Percentiles rank a stretch among this genome's conserved stretches.
Conservation (phyloP, 2,113 vertebrate species). For the Corythoichthys haematopterus region DNA sequence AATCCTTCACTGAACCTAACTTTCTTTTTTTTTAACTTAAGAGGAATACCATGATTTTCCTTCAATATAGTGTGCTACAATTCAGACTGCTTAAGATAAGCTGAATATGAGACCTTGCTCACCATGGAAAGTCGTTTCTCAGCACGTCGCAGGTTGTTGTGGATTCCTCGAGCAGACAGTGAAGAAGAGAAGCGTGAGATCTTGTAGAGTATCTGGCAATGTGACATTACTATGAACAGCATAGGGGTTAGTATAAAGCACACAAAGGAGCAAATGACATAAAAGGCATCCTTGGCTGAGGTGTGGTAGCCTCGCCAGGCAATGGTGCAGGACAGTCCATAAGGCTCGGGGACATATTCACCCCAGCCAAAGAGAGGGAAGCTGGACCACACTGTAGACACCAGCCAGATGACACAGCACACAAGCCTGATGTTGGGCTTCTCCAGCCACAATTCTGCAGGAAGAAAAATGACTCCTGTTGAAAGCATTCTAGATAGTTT, state of each 20-base stretch:
- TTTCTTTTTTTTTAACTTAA: no score
- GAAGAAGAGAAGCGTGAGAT: constrained; percentile 47
- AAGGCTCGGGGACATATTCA: constrained; percentile 64
- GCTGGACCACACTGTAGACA: constrained; percentile 56
- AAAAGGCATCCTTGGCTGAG: constrained; percentile 60
- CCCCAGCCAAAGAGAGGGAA: constrained; percentile 69
- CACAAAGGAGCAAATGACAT: constrained; percentile 65
- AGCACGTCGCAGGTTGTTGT: constrained; percentile 41
- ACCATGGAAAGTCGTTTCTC: constrained; percentile 61
- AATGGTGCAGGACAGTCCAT: constrained; percentile 67
- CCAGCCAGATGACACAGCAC: constrained; percentile 53
- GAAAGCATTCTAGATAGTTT: not conserved
- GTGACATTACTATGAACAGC: constrained; percentile 59
- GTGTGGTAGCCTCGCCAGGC: constrained; percentile 65
- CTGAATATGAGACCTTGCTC: constrained; percentile 8
- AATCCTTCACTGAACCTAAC: no score
- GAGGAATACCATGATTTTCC: no score
- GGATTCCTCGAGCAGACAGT: constrained; percentile 44
- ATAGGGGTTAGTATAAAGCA: constrained; percentile 59
- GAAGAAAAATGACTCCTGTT: not conserved
- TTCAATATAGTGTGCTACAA: no score
- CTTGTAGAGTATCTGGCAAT: constrained; percentile 58
- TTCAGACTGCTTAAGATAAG: not conserved
- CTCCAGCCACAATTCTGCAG: constrained; percentile 51
- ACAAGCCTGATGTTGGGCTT: constrained; percentile 32